These are phyloP conservation scores for Hypolimnas misippus DNA, from an alignment of 2,888 invertebrate species.

Conservation along the genomic window DNA sequence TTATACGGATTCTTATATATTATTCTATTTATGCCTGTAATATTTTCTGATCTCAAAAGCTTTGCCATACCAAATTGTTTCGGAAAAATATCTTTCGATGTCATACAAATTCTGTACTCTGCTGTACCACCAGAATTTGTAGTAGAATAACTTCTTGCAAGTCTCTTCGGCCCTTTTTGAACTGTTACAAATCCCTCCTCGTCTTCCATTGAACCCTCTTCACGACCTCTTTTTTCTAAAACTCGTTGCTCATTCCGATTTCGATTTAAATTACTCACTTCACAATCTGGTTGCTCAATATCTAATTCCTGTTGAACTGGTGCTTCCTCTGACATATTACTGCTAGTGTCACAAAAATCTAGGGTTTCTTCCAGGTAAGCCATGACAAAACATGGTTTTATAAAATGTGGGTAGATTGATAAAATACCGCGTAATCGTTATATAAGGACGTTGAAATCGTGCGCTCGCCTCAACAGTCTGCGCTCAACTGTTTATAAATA, in stretches of 20 bases:
- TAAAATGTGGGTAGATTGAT: background rate
- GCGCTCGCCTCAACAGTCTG: background rate
- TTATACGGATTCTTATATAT: constrained; percentile 40
- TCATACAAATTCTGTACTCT: constrained; percentile 1
- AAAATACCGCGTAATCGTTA: background rate
- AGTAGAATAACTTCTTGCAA: no score
- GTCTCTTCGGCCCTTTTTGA: no score
- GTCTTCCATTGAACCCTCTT: no score
- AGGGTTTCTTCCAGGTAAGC: background rate
- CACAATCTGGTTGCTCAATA: no score
- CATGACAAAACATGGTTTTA: background rate
- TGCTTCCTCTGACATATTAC: background rate
- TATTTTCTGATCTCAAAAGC: constrained; percentile 37
- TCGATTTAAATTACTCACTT: no score
- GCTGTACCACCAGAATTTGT: no score
- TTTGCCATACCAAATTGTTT: constrained; percentile 43
- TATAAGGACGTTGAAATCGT: background rate
- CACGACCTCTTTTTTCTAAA: no score
- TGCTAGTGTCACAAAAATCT: background rate
- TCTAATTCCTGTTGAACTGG: no score
- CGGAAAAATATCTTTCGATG: constrained; percentile 27
- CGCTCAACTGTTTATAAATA: no score
- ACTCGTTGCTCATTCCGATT: no score
- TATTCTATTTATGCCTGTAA: constrained; percentile 35
- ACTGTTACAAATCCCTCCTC: no score